A percentile compares a stretch with the other conserved stretches of the same genome.
phyloP scores from a whole-genome alignment of 2,113 vertebrate genomes.

The Melozone crissalis region DNA sequence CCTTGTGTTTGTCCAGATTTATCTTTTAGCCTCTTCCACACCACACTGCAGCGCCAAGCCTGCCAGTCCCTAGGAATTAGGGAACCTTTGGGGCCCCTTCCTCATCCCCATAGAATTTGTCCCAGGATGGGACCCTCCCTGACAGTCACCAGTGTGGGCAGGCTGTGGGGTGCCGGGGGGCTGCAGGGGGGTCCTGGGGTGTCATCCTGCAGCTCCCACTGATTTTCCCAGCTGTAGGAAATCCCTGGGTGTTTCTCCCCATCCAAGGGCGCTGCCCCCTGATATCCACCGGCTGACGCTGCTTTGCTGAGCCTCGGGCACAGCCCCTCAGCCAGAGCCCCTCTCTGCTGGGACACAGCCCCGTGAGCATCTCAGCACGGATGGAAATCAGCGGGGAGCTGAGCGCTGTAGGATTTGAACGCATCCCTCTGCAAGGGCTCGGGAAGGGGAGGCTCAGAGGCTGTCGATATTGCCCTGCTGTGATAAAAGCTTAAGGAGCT shows the following conservation, averaged over 20 bases:
- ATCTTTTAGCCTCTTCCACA: background rate
- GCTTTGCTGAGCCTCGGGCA: rapidly evolving
- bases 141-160: background rate
- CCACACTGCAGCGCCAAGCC: background rate
- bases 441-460: background rate
- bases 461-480: constrained; percentile 44
- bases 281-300: rapidly evolving
- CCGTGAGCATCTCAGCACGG: background rate
- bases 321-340: background rate
- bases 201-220: background rate
- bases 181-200: background rate
- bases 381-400: background rate
- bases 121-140: background rate
- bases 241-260: background rate
- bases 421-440: background rate
- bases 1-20: background rate
- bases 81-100: too few species aligned
- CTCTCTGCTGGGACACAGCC: background rate
- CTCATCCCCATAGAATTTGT: background rate
- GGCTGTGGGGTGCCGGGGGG: background rate
- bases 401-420: background rate
- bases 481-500: constrained; percentile 67
- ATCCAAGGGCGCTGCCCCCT: rapidly evolving
- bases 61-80: background rate
- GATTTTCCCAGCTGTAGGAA: background rate